phyloP scores from a whole-genome alignment of 2,113 vertebrate species.

The Steatornis caripensis region DNA sequence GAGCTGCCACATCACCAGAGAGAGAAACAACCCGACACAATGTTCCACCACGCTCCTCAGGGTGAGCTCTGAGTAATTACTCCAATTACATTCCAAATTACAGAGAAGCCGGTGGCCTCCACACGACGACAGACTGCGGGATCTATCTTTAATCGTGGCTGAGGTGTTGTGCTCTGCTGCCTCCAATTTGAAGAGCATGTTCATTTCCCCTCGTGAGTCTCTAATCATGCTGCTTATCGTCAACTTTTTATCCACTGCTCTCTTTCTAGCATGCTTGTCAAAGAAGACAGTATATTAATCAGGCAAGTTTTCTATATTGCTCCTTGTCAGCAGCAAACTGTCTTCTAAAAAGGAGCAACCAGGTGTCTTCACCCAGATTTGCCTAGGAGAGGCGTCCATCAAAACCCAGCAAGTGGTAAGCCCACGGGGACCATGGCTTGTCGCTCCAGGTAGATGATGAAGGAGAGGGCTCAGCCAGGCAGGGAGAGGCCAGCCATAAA shows the following conservation, averaged over 20 bases:
- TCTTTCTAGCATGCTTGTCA: neutral
- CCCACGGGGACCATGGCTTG: neutral
- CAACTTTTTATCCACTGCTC: neutral
- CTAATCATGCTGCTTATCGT: neutral
- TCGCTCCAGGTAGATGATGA: neutral
- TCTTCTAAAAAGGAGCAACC: neutral
- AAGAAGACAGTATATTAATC: neutral
- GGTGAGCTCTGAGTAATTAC: neutral
- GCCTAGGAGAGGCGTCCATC: neutral
- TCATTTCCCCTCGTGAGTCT: neutral
- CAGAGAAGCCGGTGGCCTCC: neutral
- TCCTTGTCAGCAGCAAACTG: constrained; percentile 7
- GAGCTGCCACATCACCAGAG: neutral
- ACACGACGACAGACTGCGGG: neutral
- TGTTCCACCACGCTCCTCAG: neutral
- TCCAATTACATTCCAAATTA: neutral
- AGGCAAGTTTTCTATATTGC: neutral
- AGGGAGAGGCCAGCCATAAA: neutral
- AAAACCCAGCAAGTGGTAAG: neutral
- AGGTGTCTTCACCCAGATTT: neutral
- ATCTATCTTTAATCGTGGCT: neutral
- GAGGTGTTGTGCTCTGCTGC: neutral
- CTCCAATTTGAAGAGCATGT: neutral
- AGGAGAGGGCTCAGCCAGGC: neutral
- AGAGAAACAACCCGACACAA: neutral